phyloP scores from a whole-genome alignment of 2,888 invertebrate genomes.

The Digitonthophagus gazella region DNA sequence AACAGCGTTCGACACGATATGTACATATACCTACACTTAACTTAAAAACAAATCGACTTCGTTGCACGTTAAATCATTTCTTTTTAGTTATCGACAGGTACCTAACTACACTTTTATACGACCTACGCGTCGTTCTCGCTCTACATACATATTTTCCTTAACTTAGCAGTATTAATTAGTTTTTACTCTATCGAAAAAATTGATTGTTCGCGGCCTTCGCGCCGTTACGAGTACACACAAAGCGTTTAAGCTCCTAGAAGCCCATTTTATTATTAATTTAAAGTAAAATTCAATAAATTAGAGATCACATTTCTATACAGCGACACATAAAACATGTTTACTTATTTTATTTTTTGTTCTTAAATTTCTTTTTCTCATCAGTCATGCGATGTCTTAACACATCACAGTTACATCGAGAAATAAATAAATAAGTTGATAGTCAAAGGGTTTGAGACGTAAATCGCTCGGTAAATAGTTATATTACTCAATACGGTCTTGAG shows the following conservation, averaged over 20 bases:
- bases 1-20: background rate
- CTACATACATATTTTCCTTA: background rate
- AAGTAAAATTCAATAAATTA: slow-evolving; percentile 27
- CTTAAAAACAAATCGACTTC: background rate
- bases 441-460: slow-evolving; percentile 5
- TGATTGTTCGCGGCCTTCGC: background rate
- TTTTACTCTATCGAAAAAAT: background rate
- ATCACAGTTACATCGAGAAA: slow-evolving; percentile 3
- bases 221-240: slow-evolving; percentile 22
- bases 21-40: background rate
- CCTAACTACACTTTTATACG: slow-evolving; percentile 11
- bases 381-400: slow-evolving; percentile 8
- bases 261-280: slow-evolving; percentile 25
- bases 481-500: slow-evolving; percentile 5
- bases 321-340: slow-evolving; percentile 25
- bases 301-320: slow-evolving; percentile 30
- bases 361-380: slow-evolving; percentile 11
- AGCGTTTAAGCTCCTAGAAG: slow-evolving; percentile 28
- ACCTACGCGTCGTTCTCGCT: background rate
- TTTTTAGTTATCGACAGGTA: slow-evolving; percentile 5
- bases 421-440: slow-evolving; percentile 15
- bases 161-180: background rate
- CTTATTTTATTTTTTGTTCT: slow-evolving; percentile 20
- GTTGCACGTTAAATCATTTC: background rate
- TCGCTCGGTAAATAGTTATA: no score